Conservation (phyloP, 1,140 invertebrate genomes). For the Apis florea region DNA sequence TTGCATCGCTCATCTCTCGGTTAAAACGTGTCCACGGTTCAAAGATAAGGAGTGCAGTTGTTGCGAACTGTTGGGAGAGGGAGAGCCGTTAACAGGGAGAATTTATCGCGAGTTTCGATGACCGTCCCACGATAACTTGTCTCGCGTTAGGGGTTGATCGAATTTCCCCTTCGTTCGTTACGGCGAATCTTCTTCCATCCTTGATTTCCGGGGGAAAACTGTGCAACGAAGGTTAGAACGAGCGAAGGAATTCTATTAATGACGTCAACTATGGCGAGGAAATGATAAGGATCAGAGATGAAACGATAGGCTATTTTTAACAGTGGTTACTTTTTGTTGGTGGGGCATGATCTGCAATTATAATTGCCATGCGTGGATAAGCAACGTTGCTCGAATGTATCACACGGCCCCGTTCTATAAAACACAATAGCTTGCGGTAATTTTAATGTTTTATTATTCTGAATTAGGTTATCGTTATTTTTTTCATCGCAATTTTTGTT, state of each 20-base stretch:
- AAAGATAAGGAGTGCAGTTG: conserved; percentile 3
- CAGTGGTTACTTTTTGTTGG: background rate
- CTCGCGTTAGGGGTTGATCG: background rate
- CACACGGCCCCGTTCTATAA: background rate
- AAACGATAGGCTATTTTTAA: background rate
- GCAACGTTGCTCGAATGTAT: background rate
- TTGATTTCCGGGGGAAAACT: background rate
- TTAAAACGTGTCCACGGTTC: background rate
- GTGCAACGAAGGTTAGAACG: background rate
- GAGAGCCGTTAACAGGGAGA: background rate
- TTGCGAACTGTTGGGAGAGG: conserved; percentile 3
- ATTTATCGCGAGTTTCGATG: conserved; percentile 8
- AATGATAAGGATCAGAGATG: conserved; percentile 1
- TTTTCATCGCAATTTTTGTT: too few relatives aligned
- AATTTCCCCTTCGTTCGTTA: background rate
- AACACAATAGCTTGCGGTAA: background rate
- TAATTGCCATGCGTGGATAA: conserved; percentile 4
- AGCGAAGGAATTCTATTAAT: background rate
- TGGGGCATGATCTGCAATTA: conserved; percentile 10
- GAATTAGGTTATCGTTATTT: too few relatives aligned
- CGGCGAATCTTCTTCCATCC: too few relatives aligned
- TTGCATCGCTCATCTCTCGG: conserved; percentile 2
- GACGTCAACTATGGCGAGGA: background rate
- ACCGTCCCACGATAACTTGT: background rate
- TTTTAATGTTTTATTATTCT: too few relatives aligned